Evolutionary conservation across 2,797 vertebrate species (phyloP).

Genomic region (Setipinna tenuifilis): DNA sequence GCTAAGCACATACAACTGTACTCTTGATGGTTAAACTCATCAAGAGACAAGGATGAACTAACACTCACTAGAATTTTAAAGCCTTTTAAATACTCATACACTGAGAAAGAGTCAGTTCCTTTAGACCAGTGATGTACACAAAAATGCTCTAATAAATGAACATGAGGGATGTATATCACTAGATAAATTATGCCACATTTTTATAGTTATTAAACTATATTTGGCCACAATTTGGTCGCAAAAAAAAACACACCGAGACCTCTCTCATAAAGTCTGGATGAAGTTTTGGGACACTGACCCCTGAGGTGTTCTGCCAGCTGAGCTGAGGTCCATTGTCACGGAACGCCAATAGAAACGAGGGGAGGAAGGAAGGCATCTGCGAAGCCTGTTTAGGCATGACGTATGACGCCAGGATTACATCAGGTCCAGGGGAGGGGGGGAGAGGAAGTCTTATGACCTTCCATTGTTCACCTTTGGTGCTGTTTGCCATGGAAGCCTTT

Average conservation of each 20-base stretch:
- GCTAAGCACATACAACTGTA: constrained; percentile 36
- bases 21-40: background rate
- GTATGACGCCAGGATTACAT: constrained; percentile 35
- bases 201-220: no score
- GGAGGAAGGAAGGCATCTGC: constrained; percentile 58
- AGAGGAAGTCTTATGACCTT: constrained; percentile 56
- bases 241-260: background rate
- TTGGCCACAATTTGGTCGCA: background rate
- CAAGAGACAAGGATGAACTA: constrained; percentile 20
- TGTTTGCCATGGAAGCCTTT: constrained; percentile 32
- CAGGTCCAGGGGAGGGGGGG: constrained; percentile 42
- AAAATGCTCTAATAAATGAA: background rate
- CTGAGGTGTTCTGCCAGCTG: constrained; percentile 12
- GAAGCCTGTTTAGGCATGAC: constrained; percentile 37
- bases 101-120: background rate
- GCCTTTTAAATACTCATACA: background rate
- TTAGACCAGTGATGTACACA: background rate
- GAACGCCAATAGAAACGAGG: constrained; percentile 28
- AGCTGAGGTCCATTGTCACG: background rate
- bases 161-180: background rate
- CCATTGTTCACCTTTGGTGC: constrained; percentile 61
- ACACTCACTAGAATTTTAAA: background rate
- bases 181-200: background rate
- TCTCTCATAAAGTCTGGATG: background rate
- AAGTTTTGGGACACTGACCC: constrained; percentile 1